A percentile compares a stretch with the other conserved stretches of the same genome.
phyloP scores from a whole-genome alignment of 2,888 invertebrate genomes.

The Platerodrilus igneus region DNA sequence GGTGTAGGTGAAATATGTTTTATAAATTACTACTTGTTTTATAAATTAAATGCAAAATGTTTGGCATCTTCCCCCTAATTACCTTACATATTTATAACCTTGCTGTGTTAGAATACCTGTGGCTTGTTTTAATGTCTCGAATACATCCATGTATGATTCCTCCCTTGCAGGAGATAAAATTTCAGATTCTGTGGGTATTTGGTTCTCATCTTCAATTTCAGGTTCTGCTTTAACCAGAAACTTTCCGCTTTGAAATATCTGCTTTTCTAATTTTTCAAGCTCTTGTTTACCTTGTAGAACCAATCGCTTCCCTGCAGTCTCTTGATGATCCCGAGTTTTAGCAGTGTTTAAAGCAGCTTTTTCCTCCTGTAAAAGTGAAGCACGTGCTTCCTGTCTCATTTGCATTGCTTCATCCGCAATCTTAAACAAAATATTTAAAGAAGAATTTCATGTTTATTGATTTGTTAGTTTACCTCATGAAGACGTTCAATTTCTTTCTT shows the following conservation, averaged over 20 bases:
- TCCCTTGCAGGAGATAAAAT: constrained; percentile 35
- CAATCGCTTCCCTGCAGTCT: constrained; percentile 60
- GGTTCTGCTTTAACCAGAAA: constrained; percentile 40
- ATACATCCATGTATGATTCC: constrained; percentile 58
- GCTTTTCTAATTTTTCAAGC: constrained; percentile 70
- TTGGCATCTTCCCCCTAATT: too few relatives aligned
- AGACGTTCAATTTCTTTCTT: constrained; percentile 70
- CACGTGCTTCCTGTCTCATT: constrained; percentile 65
- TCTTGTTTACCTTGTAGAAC: constrained; percentile 69
- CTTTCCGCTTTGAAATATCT: constrained; percentile 63
- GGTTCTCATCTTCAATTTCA: constrained; percentile 37
- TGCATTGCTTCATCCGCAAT: constrained; percentile 71
- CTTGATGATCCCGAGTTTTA: constrained; percentile 60
- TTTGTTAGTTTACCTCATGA: constrained; percentile 47
- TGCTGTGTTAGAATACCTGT: constrained; percentile 61
- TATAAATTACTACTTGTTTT: not conserved
- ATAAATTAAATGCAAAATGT: constrained; percentile 5
- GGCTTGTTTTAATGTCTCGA: constrained; percentile 70
- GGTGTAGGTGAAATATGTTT: too few relatives aligned
- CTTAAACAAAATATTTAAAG: constrained; percentile 44
- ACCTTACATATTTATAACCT: too few relatives aligned
- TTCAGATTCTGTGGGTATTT: constrained; percentile 9
- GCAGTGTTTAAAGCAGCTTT: constrained; percentile 64
- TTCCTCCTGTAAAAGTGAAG: constrained; percentile 65
- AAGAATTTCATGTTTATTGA: not conserved